phyloP scores from a whole-genome alignment of 2,888 invertebrate species.

The Hymenopus coronatus region DNA sequence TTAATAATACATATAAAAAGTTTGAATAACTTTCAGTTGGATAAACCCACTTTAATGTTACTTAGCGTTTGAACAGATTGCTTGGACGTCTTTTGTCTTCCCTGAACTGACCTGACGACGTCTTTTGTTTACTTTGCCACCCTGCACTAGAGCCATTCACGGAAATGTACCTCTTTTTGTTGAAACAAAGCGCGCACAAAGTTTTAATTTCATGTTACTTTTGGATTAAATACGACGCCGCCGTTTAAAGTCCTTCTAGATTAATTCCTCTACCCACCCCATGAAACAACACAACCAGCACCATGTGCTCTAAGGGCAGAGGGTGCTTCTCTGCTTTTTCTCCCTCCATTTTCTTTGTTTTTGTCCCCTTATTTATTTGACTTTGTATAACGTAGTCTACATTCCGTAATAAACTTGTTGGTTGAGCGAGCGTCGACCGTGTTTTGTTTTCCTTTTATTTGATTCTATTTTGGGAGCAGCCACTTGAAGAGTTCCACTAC shows the following conservation, averaged over 20 bases:
- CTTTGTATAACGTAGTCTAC: neutral
- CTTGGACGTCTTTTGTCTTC: no score
- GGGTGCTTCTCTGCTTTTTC: neutral
- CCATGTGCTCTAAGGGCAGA: neutral
- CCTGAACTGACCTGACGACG: no score
- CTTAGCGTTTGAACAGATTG: no score
- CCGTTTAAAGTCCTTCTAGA: neutral
- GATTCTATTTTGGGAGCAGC: conserved; percentile 4
- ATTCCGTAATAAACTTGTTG: neutral
- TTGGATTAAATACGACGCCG: neutral
- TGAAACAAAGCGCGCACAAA: neutral
- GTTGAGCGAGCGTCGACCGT: neutral
- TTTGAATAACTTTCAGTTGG: no score
- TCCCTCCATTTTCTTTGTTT: neutral
- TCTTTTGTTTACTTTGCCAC: no score
- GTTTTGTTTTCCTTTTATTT: conserved; percentile 3
- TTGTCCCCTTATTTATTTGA: neutral
- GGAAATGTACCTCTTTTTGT: no score
- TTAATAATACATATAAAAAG: no score
- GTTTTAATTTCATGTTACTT: neutral
- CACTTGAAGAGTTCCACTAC: neutral
- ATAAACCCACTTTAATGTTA: no score
- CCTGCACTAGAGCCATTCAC: no score
- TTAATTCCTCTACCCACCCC: neutral
- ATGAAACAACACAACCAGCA: neutral